Base-by-base conservation (phyloP, 2,797 vertebrate genomes). In the Staurois parvus region DNA sequence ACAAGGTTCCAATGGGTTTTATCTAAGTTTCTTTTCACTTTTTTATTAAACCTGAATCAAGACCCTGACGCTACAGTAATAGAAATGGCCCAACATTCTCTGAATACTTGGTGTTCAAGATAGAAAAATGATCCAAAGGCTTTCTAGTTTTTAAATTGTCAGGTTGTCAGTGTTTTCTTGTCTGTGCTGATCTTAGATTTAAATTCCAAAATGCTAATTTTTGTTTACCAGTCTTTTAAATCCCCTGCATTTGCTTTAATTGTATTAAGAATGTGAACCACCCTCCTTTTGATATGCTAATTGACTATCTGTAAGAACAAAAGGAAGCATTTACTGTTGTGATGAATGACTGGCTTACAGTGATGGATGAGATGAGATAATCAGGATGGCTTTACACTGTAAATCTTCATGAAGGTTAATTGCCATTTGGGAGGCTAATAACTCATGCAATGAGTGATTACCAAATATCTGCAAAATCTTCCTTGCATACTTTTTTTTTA, bases 191-290 rank as follows among this genome's bases (percentile, higher is more conserved):
- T 45, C 42, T 12, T 0, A 15, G 4, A 19, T 52, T 52, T 52
- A 52, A 52, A 52, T 42, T 59, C 59, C 32, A 40, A 79, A 62
- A 78, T 84, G 83, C 62, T 40, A 75, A 85, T 73, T 56, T 85
- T n/a, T 85, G 77, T 86, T 83, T 86, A 86, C 37, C 79, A 74
- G 66, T 29, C 52, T 79, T 52, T 52, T 85, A 67, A 78, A 56
- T 66, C 80, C 75, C 29, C 12, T 34, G 80, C 72, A 86, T 77
- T 86, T 86, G 80, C 75, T 73, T 28, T 83, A 83, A 79, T 83
- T 86, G 59, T 69, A 74, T 86, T 86, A 83, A 86, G 80, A 83
- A 86, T 86, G 85, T 80, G 83, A 73, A 86, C 80, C 85, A 32
- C 29, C 81, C 56, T 30, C 29, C 78, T 83, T 83, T 86, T 86